Evolutionary conservation across 2,888 invertebrate species (phyloP), one percentile per base, ranked within the genome.

Genomic region (Blastobasis adustella): DNA sequence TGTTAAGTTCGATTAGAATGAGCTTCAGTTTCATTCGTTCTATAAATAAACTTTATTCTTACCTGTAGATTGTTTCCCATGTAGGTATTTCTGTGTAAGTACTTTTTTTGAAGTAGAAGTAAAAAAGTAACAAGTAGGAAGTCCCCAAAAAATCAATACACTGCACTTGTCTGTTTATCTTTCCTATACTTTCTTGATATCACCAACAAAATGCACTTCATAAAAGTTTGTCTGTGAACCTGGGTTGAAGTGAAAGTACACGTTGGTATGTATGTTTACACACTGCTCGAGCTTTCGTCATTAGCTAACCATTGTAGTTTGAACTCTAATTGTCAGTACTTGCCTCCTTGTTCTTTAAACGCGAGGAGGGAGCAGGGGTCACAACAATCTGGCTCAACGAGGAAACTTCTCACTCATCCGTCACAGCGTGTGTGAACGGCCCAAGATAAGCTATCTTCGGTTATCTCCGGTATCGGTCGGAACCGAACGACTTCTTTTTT

Each of bases 251-350:
- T 23, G 41, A 49, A 43, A 10, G 37, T 50, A 53, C 49, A 54
- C 49, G 57, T 42, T 45, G 42, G 53, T 56, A 57, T 67, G 53
- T 56, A 57, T 67, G 69, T 69, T 73, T 68, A 59, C 59, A 52
- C 60, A 63, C 62, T 64, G 63, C 67, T 68, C 60, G 60, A 67
- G 68, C 65, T 69, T 74, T 71, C 67, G 61, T 66, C 62, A 66
- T 60, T 60, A 62, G 51, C 43, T 45, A 47, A 50, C 73, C 66
- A 64, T 39, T 53, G 10, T 65, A 61, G 58, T 43, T 51, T 56
- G 65, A 65, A 7, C 57, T 53, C 37, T 58, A 50, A 49, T 49
- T 55, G 39, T 51, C 47, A 42, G 40, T 46, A 49, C 8, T 37
- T 43, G 37, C 52, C 55, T 47, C 53, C 45, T 46, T 37, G 46